phyloP scores from a whole-genome alignment of 2,113 vertebrate genomes.

The pig (Sus scrofa) region DNA sequence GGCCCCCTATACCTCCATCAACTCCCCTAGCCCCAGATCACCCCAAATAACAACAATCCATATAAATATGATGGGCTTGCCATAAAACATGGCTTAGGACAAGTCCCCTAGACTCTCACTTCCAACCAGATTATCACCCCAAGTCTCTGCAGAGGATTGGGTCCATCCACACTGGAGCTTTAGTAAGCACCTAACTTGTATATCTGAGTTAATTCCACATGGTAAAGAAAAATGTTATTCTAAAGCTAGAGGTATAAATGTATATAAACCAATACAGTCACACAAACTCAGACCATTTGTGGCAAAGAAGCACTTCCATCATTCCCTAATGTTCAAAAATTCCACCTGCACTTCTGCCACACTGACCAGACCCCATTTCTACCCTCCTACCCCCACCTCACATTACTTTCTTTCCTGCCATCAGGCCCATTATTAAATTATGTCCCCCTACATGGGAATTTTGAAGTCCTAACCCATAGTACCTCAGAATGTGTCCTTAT shows the following conservation, averaged over 20 bases:
- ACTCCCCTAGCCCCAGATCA: background rate
- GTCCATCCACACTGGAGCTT: background rate
- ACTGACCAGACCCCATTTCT: background rate
- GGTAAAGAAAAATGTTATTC: background rate
- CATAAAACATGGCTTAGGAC: background rate
- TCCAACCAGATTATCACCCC: background rate
- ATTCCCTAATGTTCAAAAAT: conserved; percentile 10
- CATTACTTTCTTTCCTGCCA: background rate
- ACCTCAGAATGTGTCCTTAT: background rate
- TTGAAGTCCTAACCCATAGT: background rate
- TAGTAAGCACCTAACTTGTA: background rate
- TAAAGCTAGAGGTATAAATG: background rate
- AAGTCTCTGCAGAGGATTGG: background rate
- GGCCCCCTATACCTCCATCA: background rate
- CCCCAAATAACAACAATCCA: background rate
- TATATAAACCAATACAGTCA: background rate
- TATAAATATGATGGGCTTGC: background rate
- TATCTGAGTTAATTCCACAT: background rate
- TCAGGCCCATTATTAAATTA: background rate
- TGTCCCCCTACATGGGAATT: background rate
- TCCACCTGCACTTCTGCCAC: background rate
- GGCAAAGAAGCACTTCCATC: background rate
- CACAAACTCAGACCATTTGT: background rate
- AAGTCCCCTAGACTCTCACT: background rate
- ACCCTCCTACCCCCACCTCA: background rate